Evolutionary conservation across 2,888 invertebrate genomes (phyloP).

Genomic region (Platycheirus rosarum): DNA sequence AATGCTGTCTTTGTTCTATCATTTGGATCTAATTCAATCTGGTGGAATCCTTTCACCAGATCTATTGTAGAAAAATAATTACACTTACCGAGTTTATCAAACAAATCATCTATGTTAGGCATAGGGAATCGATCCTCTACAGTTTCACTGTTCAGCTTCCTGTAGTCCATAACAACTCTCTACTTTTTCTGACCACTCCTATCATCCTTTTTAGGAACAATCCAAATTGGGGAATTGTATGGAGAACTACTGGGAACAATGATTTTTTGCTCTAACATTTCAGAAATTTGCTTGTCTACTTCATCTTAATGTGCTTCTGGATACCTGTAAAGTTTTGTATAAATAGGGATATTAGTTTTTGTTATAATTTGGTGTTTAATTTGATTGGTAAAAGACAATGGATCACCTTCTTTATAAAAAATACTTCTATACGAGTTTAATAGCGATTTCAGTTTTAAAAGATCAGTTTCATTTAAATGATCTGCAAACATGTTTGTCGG

Average conservation of each 20-base stretch:
- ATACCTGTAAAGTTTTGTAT: constrained; percentile 4
- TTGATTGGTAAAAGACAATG: not conserved
- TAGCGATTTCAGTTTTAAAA: too few species aligned
- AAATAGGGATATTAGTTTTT: not conserved
- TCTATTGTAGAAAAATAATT: constrained; percentile 74
- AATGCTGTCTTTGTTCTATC: constrained; percentile 58
- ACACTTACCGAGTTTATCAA: too few species aligned
- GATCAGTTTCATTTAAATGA: too few species aligned
- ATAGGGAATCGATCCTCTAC: constrained; percentile 73
- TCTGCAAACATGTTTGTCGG: too few species aligned
- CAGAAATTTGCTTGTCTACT: not conserved
- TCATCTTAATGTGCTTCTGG: not conserved
- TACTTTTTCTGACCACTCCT: too few species aligned
- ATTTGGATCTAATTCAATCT: constrained; percentile 72
- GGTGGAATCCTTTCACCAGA: constrained; percentile 76
- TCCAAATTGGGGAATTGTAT: too few species aligned
- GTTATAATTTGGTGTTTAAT: constrained; percentile 5
- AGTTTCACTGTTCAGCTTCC: too few species aligned
- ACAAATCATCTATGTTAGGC: constrained; percentile 75
- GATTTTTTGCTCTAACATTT: not conserved
- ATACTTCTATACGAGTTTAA: not conserved
- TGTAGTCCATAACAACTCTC: too few species aligned
- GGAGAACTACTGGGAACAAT: not conserved
- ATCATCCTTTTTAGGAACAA: too few species aligned
- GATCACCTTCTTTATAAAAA: constrained; percentile 2